phyloP scores from a whole-genome alignment of 2,113 vertebrate species.

The Megaceryle torquata region DNA sequence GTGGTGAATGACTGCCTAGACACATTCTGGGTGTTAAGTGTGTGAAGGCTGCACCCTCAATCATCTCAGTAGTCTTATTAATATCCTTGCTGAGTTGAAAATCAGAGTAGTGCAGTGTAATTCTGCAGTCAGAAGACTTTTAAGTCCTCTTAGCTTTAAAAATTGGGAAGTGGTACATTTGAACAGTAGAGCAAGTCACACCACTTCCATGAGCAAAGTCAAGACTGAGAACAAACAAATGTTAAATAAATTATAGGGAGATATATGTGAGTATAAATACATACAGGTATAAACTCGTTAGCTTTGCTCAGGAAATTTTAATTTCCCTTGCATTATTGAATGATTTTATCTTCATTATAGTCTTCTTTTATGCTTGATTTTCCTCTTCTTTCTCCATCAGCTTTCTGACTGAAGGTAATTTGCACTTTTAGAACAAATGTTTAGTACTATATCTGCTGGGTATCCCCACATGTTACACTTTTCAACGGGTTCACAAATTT shows the following conservation, averaged over 20 bases:
- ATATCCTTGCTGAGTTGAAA: background rate
- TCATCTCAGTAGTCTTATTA: background rate
- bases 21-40: background rate
- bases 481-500: background rate
- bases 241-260: background rate
- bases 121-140: background rate
- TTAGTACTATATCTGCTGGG: background rate
- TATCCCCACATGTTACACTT: background rate
- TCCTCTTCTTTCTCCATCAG: background rate
- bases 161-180: background rate
- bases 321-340: background rate
- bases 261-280: background rate
- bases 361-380: background rate
- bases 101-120: background rate
- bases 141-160: background rate
- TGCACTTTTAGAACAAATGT: background rate
- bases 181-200: background rate
- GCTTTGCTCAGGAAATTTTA: background rate
- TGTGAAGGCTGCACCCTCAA: accelerated
- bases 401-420: background rate
- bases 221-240: background rate
- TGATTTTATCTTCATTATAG: background rate
- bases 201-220: background rate
- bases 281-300: background rate
- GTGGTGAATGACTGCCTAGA: background rate